Conservation (phyloP, 2,888 invertebrate genomes). For the Cataglyphis albicans region DNA sequence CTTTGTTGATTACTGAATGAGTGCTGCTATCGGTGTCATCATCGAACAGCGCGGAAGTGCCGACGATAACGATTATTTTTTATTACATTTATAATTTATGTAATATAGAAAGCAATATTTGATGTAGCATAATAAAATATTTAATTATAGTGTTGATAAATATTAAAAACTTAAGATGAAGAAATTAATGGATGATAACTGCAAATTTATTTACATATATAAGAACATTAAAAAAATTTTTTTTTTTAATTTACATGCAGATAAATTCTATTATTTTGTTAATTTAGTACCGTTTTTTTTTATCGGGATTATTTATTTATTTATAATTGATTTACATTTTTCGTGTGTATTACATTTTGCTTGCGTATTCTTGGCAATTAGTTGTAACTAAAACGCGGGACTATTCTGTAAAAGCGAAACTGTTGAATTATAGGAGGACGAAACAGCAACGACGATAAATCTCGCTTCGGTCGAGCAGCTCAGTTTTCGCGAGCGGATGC, state of each 20-base stretch:
- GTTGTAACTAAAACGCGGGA: not conserved
- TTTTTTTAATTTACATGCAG: not conserved
- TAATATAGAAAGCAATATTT: not conserved
- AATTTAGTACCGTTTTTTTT: not conserved
- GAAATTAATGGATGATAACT: not conserved
- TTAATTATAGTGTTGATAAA: not conserved
- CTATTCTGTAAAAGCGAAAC: constrained; percentile 44
- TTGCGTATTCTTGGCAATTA: not conserved
- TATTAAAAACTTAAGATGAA: not conserved
- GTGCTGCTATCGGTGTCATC: not conserved
- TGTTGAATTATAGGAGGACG: constrained; percentile 81
- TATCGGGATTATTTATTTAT: constrained; percentile 1
- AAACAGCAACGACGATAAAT: constrained; percentile 75
- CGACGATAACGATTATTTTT: not conserved
- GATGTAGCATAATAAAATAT: not conserved
- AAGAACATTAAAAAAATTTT: not conserved
- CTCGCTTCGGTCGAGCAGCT: constrained; percentile 87
- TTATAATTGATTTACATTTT: not conserved
- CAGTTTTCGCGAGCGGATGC: constrained; percentile 96
- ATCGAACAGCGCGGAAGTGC: not conserved
- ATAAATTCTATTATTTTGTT: not conserved
- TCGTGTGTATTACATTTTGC: too few relatives aligned
- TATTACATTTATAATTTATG: not conserved
- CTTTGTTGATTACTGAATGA: not conserved
- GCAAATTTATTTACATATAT: not conserved